Conservation (phyloP, 2,888 invertebrate genomes). For the Drosophila testacea region DNA sequence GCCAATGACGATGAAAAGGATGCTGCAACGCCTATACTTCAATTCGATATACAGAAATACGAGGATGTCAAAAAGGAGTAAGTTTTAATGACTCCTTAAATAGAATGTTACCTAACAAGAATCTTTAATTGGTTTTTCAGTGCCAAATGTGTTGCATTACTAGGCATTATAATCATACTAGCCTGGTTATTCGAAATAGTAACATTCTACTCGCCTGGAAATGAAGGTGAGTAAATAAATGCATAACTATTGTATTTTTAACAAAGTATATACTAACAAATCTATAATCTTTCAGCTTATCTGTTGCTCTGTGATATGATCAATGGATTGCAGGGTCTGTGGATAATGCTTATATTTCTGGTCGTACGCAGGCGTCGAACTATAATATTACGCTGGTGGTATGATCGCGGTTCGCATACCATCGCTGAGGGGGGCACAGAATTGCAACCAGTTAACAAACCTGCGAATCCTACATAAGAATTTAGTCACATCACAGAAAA, state of each 20-base stretch:
- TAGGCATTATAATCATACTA: constrained; percentile 89
- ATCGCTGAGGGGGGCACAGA: constrained; percentile 71
- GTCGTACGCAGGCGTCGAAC: constrained; percentile 81
- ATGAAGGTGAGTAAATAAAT: constrained; percentile 47
- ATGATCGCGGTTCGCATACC: constrained; percentile 83
- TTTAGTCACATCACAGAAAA: constrained; percentile 25
- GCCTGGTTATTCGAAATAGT: constrained; percentile 91
- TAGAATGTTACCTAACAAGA: not conserved
- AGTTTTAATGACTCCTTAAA: constrained; percentile 34
- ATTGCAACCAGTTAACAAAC: constrained; percentile 57
- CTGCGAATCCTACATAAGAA: constrained; percentile 55
- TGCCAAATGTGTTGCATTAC: constrained; percentile 84
- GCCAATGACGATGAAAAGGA: constrained; percentile 42
- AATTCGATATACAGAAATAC: constrained; percentile 74
- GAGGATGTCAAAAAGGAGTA: constrained; percentile 83
- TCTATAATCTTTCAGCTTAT: constrained; percentile 43
- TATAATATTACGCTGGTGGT: constrained; percentile 84
- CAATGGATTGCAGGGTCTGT: constrained; percentile 89
- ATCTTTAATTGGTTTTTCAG: constrained; percentile 49
- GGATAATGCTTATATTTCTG: constrained; percentile 89
- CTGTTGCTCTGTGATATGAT: constrained; percentile 89
- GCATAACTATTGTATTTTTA: too few species aligned
- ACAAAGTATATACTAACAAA: not conserved
- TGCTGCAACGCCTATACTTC: constrained; percentile 4
- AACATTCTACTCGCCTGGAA: constrained; percentile 86